A percentile compares a stretch with the other conserved stretches of the same genome.
phyloP scores from a whole-genome alignment of 2,888 invertebrate species.

The Drosophila borborema region DNA sequence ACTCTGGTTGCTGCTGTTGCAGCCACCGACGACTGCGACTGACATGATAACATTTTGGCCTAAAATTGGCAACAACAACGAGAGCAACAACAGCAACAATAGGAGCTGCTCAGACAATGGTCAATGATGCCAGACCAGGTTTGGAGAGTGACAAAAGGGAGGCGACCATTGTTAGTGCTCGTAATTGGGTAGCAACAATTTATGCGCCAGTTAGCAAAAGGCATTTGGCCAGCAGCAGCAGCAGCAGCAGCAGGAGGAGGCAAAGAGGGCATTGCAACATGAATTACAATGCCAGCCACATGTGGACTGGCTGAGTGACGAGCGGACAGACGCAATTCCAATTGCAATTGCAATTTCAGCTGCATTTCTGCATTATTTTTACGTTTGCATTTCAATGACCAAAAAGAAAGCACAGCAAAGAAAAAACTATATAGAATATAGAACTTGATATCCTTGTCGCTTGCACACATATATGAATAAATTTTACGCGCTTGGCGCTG shows the following conservation, averaged over 20 bases:
- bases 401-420: slow-evolving; percentile 4
- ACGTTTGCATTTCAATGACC: slow-evolving; percentile 65
- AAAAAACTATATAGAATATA: slow-evolving; percentile 18
- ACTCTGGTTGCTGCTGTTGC: slow-evolving; percentile 34
- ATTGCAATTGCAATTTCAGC: slow-evolving; percentile 69
- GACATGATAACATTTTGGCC: slow-evolving; percentile 81
- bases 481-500: slow-evolving; percentile 44
- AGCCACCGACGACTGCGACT: slow-evolving; percentile 74
- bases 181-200: slow-evolving; percentile 81
- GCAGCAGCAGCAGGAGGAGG: neutral
- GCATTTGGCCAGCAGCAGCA: neutral
- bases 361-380: slow-evolving; percentile 65
- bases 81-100: slow-evolving; percentile 45
- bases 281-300: slow-evolving; percentile 71
- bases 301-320: slow-evolving; percentile 47
- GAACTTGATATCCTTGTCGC: slow-evolving; percentile 36
- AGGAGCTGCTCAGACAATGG: slow-evolving; percentile 56
- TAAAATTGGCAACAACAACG: slow-evolving; percentile 80
- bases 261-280: slow-evolving; percentile 43
- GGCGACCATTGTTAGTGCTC: slow-evolving; percentile 71
- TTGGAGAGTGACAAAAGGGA: neutral
- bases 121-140: slow-evolving; percentile 38
- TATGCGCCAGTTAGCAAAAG: slow-evolving; percentile 62
- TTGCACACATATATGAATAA: slow-evolving; percentile 52
- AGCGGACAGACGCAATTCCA: slow-evolving; percentile 54